phyloP scores from a whole-genome alignment of 2,888 invertebrate species.

The Pachycephus smyrnensis region DNA sequence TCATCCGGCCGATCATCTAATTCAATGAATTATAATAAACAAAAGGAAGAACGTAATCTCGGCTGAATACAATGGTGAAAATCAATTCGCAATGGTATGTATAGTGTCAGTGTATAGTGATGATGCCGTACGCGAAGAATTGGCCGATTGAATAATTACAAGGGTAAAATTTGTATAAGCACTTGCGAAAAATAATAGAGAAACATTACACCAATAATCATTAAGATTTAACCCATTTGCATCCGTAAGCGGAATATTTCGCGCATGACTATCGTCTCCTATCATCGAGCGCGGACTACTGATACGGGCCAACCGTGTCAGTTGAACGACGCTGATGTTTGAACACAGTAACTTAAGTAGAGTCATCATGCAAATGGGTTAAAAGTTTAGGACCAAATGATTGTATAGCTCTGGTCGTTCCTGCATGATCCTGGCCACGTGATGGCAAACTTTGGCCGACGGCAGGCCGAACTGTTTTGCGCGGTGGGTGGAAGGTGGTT shows the following conservation, averaged over 20 bases:
- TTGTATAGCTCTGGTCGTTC: background rate
- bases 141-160: background rate
- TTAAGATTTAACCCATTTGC: too few species aligned
- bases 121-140: background rate
- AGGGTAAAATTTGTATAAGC: background rate
- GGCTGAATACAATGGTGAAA: background rate
- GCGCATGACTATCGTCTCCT: too few species aligned
- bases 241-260: too few species aligned
- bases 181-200: background rate
- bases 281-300: too few species aligned
- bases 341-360: too few species aligned
- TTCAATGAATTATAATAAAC: background rate
- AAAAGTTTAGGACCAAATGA: background rate
- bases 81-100: background rate
- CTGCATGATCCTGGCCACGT: too few species aligned
- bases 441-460: too few species aligned
- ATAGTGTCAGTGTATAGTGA: background rate
- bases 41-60: background rate
- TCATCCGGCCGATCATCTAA: constrained; percentile 33
- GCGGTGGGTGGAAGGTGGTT: background rate
- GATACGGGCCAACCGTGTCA: too few species aligned
- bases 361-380: too few species aligned
- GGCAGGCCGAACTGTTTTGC: too few species aligned
- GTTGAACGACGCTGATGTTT: too few species aligned
- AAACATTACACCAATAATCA: background rate